Conservation (phyloP, 2,113 vertebrate species). For the Burhinus oedicnemus region DNA sequence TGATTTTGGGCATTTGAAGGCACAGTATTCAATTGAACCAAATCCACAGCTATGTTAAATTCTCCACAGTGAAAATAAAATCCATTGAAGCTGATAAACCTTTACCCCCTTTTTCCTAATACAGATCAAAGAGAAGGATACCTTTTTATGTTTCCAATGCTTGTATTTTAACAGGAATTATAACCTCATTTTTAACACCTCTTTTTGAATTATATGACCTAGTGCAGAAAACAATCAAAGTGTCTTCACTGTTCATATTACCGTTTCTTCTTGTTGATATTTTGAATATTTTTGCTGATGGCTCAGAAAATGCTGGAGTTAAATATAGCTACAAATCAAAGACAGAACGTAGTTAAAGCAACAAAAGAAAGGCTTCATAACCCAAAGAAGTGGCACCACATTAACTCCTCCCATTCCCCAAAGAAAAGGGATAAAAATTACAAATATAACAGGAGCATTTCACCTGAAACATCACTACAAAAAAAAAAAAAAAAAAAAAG, state of each 20-base stretch:
- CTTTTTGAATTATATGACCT: conserved; percentile 31
- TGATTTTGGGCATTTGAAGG: conserved; percentile 48
- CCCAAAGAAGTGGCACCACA: not conserved
- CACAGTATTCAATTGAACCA: conserved; percentile 34
- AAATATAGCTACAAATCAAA: conserved; percentile 64
- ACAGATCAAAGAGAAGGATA: conserved; percentile 64
- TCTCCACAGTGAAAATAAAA: conserved; percentile 28
- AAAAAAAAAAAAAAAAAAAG: not conserved
- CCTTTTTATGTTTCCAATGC: conserved; percentile 46
- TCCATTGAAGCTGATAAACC: conserved; percentile 36
- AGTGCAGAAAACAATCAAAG: conserved; percentile 42
- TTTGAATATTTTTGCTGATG: conserved; percentile 64
- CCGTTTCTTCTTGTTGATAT: not conserved
- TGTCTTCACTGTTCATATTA: conserved; percentile 20
- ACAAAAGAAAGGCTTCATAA: conserved; percentile 36
- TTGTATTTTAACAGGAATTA: conserved; percentile 34
- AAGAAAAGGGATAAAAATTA: not conserved
- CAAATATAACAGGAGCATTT: not conserved
- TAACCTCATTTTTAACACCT: conserved; percentile 26
- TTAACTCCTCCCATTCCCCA: not conserved
- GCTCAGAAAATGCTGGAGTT: conserved; percentile 32
- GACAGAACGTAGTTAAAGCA: not conserved
- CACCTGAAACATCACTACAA: not conserved
- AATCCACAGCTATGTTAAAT: conserved; percentile 39
- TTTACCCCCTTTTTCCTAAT: conserved; percentile 1